phyloP scores from a whole-genome alignment of 2,113 vertebrate species.

The Barnardius zonarius region DNA sequence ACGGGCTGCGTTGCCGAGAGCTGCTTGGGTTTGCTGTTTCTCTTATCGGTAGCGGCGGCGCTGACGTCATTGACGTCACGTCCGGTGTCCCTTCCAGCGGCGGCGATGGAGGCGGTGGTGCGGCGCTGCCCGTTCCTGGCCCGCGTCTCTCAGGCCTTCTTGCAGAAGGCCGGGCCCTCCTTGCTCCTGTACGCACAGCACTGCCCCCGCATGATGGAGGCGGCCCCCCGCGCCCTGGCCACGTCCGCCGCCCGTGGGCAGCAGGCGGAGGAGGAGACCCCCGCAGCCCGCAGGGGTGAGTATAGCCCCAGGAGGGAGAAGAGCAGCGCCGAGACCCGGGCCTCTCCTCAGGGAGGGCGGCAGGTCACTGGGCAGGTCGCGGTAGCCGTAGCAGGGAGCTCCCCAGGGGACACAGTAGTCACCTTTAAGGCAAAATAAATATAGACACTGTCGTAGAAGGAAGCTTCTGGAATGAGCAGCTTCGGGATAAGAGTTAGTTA shows the following conservation, averaged over 20 bases:
- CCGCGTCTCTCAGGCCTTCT: constrained; percentile 87
- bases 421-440: neutral
- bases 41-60: accelerated
- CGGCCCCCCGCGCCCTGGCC: constrained; percentile 79
- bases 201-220: constrained; percentile 95
- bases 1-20: accelerated
- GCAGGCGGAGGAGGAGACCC: constrained; percentile 74
- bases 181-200: constrained; percentile 87
- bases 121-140: constrained; percentile 94
- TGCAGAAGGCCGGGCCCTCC: constrained; percentile 90
- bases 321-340: neutral
- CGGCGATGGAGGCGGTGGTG: constrained; percentile 87
- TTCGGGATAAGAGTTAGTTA: neutral
- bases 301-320: neutral
- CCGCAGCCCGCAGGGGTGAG: constrained; percentile 75
- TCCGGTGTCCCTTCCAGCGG: neutral
- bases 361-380: neutral
- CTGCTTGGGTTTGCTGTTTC: accelerated
- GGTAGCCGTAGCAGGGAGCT: neutral
- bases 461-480: neutral
- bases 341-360: neutral
- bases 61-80: neutral
- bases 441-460: accelerated
- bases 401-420: neutral
- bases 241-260: constrained; percentile 79